Base-by-base conservation (phyloP, 92 coral and sea anemone species). In the Parazoanthus atlanticus region DNA sequence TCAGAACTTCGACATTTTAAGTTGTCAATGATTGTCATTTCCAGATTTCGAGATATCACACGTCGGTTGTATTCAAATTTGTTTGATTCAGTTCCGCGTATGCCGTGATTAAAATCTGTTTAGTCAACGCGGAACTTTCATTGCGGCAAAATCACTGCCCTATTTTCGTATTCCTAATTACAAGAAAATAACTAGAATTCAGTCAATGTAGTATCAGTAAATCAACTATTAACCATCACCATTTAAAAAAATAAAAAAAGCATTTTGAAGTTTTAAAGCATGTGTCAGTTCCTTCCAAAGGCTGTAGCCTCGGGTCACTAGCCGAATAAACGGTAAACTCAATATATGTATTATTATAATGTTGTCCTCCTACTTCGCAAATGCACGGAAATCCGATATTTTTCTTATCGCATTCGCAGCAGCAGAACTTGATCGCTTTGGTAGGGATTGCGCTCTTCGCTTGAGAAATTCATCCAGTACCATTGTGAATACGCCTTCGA, bases 381-480 rank as follows among this genome's bases (percentile, higher is more conserved):
- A 84, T 41, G 87, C 87, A 43, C 86, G 86, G 56, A 82, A 82
- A 65, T 82, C 86, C 75, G 87, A 71, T 70, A 84, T 84, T 71
- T 84, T 71, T 34, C 33, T 84, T 15, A 84, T 84, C 4, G 87
- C 87, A 33, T 84, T 84, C n/a, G 87, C 87, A 0, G 79, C 87
- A 10, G 87, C 87, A 6, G 87, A 84, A 19, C 78, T 43, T 0
- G 87, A 84, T 30, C 87, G 26, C 74, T 84, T 84, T 30, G 87
- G 87, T 28, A 84, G 43, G 38, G 87, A 84, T 12, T 84, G 87
- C 5, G 47, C 87, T 43, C 93, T 90, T 3, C 93, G 81, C 23
- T 89, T 34, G 30, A 93, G 91, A 52, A 93, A 84, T 8, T 94
- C 96, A 76, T 95, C 98, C 12, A 95, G 85, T 41, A 95, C 86